These are phyloP conservation scores for Leptinotarsa undecemlineata DNA, from an alignment of 1,140 invertebrate genomes.

Conservation along the genomic window DNA sequence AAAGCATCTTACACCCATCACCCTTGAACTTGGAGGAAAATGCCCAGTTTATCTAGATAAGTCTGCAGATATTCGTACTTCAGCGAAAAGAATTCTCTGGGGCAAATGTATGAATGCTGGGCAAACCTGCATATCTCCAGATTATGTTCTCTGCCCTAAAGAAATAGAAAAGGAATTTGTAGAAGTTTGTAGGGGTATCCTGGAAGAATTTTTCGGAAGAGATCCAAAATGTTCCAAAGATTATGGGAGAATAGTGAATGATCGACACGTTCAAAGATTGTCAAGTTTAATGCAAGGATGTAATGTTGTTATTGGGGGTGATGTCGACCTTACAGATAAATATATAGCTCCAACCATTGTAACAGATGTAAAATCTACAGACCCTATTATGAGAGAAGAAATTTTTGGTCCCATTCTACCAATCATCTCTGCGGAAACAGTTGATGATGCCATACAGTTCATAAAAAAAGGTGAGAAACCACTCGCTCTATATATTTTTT, in stretches of 20 bases:
- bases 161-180: slow-evolving; percentile 74
- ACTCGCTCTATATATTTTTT: slow-evolving; percentile 81
- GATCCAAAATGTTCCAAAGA: slow-evolving; percentile 79
- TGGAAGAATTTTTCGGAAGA: slow-evolving; percentile 85
- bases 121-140: slow-evolving; percentile 97
- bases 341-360: slow-evolving; percentile 86
- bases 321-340: slow-evolving; percentile 70
- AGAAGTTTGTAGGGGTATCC: slow-evolving; percentile 63
- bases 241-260: slow-evolving; percentile 84
- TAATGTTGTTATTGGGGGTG: slow-evolving; percentile 71
- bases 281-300: slow-evolving; percentile 62
- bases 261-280: slow-evolving; percentile 69
- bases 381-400: slow-evolving; percentile 87
- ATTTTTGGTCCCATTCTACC: slow-evolving; percentile 95
- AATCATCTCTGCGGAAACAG: slow-evolving; percentile 78
- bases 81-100: slow-evolving; percentile 85
- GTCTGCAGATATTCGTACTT: slow-evolving; percentile 70
- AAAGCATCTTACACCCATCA: slow-evolving; percentile 91
- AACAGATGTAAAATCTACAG: slow-evolving; percentile 67
- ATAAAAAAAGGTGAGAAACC: slow-evolving; percentile 80
- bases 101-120: slow-evolving; percentile 93
- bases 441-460: slow-evolving; percentile 86
- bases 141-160: slow-evolving; percentile 89
- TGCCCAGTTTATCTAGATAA: slow-evolving; percentile 87
- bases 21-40: slow-evolving; percentile 89